These are phyloP conservation scores for Lates calcarifer DNA, from an alignment of 2,113 vertebrate genomes.

Conservation along the genomic window DNA sequence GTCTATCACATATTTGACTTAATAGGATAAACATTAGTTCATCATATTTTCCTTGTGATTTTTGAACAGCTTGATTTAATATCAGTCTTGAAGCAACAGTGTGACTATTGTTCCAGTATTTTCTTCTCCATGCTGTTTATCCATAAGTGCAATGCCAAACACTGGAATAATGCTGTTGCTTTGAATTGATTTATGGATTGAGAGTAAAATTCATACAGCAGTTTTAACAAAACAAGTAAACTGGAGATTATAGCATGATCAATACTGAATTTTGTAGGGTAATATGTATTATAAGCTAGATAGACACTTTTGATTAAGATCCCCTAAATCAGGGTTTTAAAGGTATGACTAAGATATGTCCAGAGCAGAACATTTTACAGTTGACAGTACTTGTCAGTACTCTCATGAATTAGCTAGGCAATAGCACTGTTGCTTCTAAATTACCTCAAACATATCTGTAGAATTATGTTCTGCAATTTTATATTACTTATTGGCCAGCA, in stretches of 20 bases:
- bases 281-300: too few species aligned
- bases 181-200: too few species aligned
- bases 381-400: too few species aligned
- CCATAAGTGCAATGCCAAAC: too few species aligned
- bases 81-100: neutral
- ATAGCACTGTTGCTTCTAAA: too few species aligned
- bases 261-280: neutral
- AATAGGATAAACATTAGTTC: neutral
- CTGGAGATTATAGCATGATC: neutral
- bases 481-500: neutral
- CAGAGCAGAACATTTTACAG: neutral
- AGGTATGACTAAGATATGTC: neutral
- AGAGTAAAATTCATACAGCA: neutral
- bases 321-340: too few species aligned
- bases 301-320: too few species aligned
- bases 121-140: too few species aligned
- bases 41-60: neutral
- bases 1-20: neutral
- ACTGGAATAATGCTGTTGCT: too few species aligned
- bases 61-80: neutral
- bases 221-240: too few species aligned
- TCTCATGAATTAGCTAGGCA: neutral
- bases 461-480: neutral
- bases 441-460: neutral
- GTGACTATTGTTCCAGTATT: neutral